These are phyloP conservation scores for Gallinago solitaria DNA, from an alignment of 2,797 vertebrate species.

Conservation along the genomic window DNA sequence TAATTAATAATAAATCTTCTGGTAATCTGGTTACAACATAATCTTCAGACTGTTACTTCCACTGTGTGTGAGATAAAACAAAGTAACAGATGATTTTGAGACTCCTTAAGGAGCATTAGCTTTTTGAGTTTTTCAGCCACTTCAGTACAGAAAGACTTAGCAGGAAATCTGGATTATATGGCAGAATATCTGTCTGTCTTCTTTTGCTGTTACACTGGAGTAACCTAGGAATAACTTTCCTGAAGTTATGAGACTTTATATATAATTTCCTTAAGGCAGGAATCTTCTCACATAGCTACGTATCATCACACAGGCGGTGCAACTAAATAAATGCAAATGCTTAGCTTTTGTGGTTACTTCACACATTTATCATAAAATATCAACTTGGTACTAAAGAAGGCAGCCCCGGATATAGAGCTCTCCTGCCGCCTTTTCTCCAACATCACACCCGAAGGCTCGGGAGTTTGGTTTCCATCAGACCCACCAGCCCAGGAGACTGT, in stretches of 20 bases:
- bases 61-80: neutral
- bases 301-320: neutral
- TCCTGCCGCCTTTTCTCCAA: neutral
- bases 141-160: neutral
- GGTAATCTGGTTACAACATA: neutral
- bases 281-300: neutral
- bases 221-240: neutral
- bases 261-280: neutral
- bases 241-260: neutral
- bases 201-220: neutral
- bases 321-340: neutral
- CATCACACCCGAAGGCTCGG: neutral
- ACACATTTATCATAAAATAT: neutral
- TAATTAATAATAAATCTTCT: constrained; percentile 18
- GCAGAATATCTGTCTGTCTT: neutral
- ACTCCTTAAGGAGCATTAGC: neutral
- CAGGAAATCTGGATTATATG: neutral
- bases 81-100: neutral
- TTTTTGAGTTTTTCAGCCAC: neutral
- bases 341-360: neutral
- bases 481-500: neutral
- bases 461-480: neutral
- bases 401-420: fast-evolving
- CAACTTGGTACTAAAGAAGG: neutral
- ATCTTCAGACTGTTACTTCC: neutral